Conservation (phyloP, 2,888 invertebrate genomes). For the Cerastoderma edule region DNA sequence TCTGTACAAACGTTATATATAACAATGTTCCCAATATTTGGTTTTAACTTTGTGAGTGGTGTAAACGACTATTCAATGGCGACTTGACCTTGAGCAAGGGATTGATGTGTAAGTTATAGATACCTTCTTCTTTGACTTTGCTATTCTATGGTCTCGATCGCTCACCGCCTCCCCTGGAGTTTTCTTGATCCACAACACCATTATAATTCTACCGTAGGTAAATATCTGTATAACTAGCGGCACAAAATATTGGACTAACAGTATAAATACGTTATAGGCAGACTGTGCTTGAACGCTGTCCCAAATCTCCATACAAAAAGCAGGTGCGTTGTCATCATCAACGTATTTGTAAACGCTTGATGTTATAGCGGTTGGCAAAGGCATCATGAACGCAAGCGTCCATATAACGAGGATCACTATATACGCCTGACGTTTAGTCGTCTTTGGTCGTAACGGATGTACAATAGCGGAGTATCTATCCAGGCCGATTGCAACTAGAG, state of each 20-base stretch:
- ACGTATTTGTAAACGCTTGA: conserved; percentile 84
- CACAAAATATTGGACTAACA: conserved; percentile 93
- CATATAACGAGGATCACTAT: conserved; percentile 90
- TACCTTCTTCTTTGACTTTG: conserved; percentile 94
- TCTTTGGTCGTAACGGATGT: conserved; percentile 92
- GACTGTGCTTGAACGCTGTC: conserved; percentile 61
- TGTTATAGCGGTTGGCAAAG: conserved; percentile 92
- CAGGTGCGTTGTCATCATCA: conserved; percentile 58
- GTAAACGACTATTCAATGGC: too few relatives aligned
- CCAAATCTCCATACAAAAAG: conserved; percentile 73
- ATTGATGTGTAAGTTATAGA: too few relatives aligned
- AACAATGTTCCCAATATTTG: too few relatives aligned
- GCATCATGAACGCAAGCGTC: conserved; percentile 91
- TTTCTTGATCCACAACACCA: conserved; percentile 94
- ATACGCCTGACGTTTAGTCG: conserved; percentile 90
- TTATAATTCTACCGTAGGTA: conserved; percentile 93
- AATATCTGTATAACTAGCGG: conserved; percentile 93
- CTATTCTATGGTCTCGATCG: conserved; percentile 92
- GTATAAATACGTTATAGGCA: conserved; percentile 90
- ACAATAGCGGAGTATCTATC: conserved; percentile 96
- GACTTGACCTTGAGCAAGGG: too few relatives aligned
- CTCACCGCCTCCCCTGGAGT: conserved; percentile 95
- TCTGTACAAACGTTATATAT: too few relatives aligned
- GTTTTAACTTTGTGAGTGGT: too few relatives aligned
- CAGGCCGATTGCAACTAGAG: conserved; percentile 94